Evolutionary conservation across 2,113 vertebrate species (phyloP).

Genomic region (Thermophis baileyi): DNA sequence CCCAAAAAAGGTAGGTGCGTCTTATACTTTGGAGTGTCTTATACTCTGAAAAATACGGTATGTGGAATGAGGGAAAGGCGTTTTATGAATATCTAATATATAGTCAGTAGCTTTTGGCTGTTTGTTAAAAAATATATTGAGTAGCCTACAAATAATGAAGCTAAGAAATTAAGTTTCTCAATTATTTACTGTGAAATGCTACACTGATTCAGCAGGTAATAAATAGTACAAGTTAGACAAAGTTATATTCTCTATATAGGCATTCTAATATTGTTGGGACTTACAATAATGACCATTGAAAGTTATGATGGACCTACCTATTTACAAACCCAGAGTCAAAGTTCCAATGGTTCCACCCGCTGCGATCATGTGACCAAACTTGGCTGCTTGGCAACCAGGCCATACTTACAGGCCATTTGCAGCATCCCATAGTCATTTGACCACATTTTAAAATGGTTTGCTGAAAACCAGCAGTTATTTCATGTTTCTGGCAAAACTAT

Average conservation of each 20-base stretch:
- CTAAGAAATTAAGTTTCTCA: conserved; percentile 73
- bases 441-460: neutral
- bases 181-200: conserved; percentile 74
- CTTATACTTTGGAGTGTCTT: no score
- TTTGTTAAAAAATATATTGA: conserved; percentile 68
- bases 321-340: neutral
- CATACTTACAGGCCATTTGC: neutral
- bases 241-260: conserved; percentile 65
- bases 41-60: no score
- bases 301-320: neutral
- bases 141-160: conserved; percentile 65
- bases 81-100: conserved; percentile 73
- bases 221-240: conserved; percentile 74
- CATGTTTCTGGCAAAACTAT: neutral
- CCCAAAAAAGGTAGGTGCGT: no score
- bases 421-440: neutral
- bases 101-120: conserved; percentile 68
- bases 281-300: conserved; percentile 39
- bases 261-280: conserved; percentile 68
- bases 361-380: neutral
- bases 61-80: neutral
- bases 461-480: neutral
- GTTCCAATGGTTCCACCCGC: neutral
- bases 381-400: neutral
- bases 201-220: conserved; percentile 72